Conservation (phyloP, 2,888 invertebrate species). For the Oxycera nigricornis region DNA sequence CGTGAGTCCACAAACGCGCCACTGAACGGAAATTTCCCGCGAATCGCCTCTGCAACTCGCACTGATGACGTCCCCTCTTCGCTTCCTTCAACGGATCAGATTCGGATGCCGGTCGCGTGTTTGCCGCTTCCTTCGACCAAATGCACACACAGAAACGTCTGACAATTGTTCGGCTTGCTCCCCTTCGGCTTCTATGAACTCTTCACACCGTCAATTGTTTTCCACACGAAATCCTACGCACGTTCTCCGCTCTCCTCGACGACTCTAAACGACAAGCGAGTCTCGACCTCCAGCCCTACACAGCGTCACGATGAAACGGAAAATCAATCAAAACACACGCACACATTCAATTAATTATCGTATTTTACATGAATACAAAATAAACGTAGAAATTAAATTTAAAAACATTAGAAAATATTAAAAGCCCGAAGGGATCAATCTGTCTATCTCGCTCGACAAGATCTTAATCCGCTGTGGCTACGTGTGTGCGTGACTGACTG, state of each 20-base stretch:
- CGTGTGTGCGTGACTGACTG: slow-evolving; percentile 10
- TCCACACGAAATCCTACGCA: no score
- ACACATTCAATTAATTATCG: slow-evolving; percentile 2
- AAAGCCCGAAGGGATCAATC: background rate
- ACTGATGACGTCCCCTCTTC: background rate
- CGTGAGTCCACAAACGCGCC: background rate
- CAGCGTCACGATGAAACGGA: background rate
- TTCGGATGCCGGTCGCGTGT: background rate
- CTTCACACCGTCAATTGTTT: no score
- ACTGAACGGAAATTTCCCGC: slow-evolving; percentile 23
- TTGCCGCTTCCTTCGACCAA: background rate
- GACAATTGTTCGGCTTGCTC: background rate
- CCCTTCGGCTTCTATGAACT: no score
- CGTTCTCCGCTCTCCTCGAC: background rate
- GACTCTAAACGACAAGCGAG: background rate
- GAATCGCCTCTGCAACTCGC: background rate
- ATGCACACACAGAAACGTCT: background rate
- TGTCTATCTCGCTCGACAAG: background rate
- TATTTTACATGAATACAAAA: slow-evolving; percentile 18
- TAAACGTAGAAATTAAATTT: slow-evolving; percentile 8
- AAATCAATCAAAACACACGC: background rate
- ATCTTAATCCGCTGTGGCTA: slow-evolving; percentile 4
- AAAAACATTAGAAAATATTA: slow-evolving; percentile 1
- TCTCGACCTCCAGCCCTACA: background rate
- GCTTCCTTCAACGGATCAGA: background rate